Percentiles rank a stretch among this genome's conserved stretches.
phyloP scores from a whole-genome alignment of 2,888 invertebrate genomes.

The Dolichomitus sp. region DNA sequence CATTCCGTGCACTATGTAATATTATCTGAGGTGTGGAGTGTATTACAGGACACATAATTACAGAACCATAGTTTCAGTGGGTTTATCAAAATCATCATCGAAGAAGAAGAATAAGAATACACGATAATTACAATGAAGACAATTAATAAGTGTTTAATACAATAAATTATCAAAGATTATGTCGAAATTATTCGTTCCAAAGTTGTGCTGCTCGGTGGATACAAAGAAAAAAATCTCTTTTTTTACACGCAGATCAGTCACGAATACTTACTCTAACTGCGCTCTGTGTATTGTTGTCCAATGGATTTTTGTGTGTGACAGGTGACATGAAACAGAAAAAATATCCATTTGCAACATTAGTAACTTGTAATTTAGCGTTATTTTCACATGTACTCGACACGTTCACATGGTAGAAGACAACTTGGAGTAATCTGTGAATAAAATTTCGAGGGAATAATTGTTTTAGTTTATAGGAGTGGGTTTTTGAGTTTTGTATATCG shows the following conservation, averaged over 20 bases:
- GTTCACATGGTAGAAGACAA: constrained; percentile 31
- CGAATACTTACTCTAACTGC: constrained; percentile 85
- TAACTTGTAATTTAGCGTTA: constrained; percentile 14
- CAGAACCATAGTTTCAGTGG: constrained; percentile 31
- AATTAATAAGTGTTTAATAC: constrained; percentile 40
- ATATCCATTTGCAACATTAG: constrained; percentile 64
- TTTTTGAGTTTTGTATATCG: not conserved
- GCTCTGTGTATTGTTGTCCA: constrained; percentile 79
- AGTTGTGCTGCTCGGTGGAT: constrained; percentile 57
- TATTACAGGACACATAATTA: constrained; percentile 39
- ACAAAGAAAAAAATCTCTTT: constrained; percentile 34
- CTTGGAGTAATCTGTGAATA: constrained; percentile 33
- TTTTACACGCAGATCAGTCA: constrained; percentile 58
- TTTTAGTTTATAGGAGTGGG: not conserved
- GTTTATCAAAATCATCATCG: constrained; percentile 30
- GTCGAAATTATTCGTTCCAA: constrained; percentile 53
- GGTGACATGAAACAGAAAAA: constrained; percentile 80
- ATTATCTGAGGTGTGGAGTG: constrained; percentile 15
- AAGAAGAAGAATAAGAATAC: constrained; percentile 33
- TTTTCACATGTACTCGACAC: constrained; percentile 46
- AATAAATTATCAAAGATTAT: constrained; percentile 33
- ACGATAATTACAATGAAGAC: constrained; percentile 29
- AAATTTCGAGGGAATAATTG: not conserved
- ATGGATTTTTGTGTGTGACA: constrained; percentile 66
- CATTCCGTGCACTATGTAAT: constrained; percentile 57